These are phyloP conservation scores for Malacoctenus gilli DNA, from an alignment of 2,797 vertebrate species.

Conservation along the genomic window DNA sequence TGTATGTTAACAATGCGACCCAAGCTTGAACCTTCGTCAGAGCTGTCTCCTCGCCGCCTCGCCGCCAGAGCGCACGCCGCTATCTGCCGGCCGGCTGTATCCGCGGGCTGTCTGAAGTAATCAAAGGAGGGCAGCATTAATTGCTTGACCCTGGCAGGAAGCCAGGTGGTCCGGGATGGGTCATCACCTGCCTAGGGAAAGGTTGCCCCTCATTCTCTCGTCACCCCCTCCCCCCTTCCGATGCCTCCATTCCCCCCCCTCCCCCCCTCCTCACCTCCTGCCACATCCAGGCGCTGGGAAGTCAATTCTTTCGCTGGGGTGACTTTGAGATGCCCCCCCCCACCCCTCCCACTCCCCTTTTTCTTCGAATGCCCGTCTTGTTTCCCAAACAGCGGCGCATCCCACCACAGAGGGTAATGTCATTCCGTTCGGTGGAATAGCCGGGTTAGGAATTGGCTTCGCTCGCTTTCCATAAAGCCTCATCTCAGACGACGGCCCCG, in stretches of 20 bases:
- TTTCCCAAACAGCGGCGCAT: slow-evolving; percentile 46
- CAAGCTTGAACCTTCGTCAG: slow-evolving; percentile 63
- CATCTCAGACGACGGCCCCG: slow-evolving; percentile 67
- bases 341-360: too few relatives aligned
- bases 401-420: slow-evolving; percentile 53
- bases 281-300: slow-evolving; percentile 39
- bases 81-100: slow-evolving; percentile 53
- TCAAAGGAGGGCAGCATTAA: slow-evolving; percentile 78
- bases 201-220: slow-evolving; percentile 62
- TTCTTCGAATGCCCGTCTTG: slow-evolving; percentile 46
- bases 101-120: slow-evolving; percentile 65
- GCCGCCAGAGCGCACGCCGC: slow-evolving; percentile 25
- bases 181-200: slow-evolving; percentile 70
- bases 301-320: slow-evolving; percentile 40
- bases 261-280: slow-evolving; percentile 54
- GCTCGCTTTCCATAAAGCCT: slow-evolving; percentile 69
- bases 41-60: slow-evolving; percentile 66
- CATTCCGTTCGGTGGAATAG: slow-evolving; percentile 64
- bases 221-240: slow-evolving; percentile 23
- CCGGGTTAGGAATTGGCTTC: slow-evolving; percentile 48
- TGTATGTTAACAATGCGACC: slow-evolving; percentile 66
- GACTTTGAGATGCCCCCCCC: slow-evolving; percentile 69
- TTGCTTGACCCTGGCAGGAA: slow-evolving; percentile 76
- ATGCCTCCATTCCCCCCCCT: slow-evolving; percentile 20
- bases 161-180: slow-evolving; percentile 76